A percentile compares a stretch with the other conserved stretches of the same genome.
Evolutionary conservation across 2,113 vertebrate species (phyloP).

Genomic region (Pangasianodon gigas): DNA sequence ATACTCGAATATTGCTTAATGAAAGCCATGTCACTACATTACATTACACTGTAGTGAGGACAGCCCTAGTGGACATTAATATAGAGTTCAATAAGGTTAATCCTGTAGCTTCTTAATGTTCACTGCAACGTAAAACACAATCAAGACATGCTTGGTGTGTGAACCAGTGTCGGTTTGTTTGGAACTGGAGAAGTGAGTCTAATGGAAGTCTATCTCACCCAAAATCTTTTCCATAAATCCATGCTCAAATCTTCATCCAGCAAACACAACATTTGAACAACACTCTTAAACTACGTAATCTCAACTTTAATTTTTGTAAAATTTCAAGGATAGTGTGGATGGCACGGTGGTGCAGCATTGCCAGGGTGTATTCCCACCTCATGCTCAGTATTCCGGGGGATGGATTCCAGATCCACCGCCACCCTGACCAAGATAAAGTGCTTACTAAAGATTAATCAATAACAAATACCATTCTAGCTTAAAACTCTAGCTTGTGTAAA

Average conservation of each 20-base stretch:
- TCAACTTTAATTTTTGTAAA: neutral
- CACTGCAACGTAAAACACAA: neutral
- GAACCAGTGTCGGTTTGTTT: neutral
- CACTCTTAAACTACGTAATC: neutral
- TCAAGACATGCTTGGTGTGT: too few species aligned
- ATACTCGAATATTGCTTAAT: neutral
- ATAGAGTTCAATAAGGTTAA: neutral
- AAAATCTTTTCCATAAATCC: neutral
- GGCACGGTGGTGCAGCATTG: neutral
- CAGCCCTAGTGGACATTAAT: neutral
- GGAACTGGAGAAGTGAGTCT: too few species aligned
- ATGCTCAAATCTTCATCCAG: too few species aligned
- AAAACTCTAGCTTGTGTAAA: too few species aligned
- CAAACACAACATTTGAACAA: too few species aligned
- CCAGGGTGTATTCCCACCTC: neutral
- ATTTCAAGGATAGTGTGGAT: neutral
- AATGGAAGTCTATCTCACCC: too few species aligned
- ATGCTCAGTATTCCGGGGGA: neutral
- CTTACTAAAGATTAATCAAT: neutral
- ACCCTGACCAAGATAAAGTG: neutral
- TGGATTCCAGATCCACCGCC: neutral
- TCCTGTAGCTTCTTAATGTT: neutral
- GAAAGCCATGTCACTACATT: neutral
- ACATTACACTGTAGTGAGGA: neutral
- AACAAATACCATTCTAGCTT: too few species aligned